Evolutionary conservation across 2,113 vertebrate genomes (phyloP), one percentile per base, ranked within the genome.

Genomic region (Oceanites oceanicus): DNA sequence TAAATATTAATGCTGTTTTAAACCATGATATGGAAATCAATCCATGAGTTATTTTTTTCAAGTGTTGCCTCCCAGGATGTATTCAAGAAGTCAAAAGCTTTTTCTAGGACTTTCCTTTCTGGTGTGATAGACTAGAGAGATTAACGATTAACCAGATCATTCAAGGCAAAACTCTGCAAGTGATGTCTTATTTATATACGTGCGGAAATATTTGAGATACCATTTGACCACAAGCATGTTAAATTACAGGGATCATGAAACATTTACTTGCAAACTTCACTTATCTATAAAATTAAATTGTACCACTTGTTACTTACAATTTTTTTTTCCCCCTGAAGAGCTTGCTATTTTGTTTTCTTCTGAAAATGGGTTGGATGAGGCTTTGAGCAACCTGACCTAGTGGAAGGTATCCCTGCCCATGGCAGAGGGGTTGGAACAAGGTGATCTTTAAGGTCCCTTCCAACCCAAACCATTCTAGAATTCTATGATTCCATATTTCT

Each of bases 1-100:
- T 97, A 97, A 97, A 98, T 98, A 98, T 97, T 98, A 98, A 98
- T 97, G 47, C 52, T 97, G 89, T 97, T 98, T 98, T 91, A 97
- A 97, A 94, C 65, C 36, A 65, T 97, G 89, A 97, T 97, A 96
- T 96, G 67, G 98, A 98, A 98, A 98, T 98, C 97, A 98, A 97
- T 98, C 53, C 53, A 42, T 32, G 77, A 71, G 32, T n/a, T 75
- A 14, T 91, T 92, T 94, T 93, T 96, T 95, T 82, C 55, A 85
- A 68, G 15, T 18, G 6, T 77, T 92, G 61, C 92, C 93, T 98
- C 88, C 15, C 55, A 98, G 84, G 96, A 98, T 34, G 38, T 49
- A 49, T 93, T 97, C 91, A 92, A 90, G 95, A 95, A 97, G 80
- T 96, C 90, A 97, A 97, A 97, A 89, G 92, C 42, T 97, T 96